phyloP scores from a whole-genome alignment of 2,113 vertebrate species.

The Ageneiosus marmoratus region DNA sequence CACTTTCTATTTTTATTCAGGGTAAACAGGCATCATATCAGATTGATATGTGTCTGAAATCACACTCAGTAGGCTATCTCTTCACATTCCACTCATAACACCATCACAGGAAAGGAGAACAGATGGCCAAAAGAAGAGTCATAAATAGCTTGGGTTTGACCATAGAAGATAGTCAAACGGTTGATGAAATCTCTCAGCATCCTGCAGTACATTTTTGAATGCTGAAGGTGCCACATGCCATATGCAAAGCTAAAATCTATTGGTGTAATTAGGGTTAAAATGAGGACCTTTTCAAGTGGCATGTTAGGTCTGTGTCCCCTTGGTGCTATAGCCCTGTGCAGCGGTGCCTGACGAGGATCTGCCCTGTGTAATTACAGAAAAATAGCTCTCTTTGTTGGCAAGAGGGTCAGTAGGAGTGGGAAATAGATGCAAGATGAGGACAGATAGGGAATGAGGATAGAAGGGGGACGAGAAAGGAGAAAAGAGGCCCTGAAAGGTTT shows the following conservation, averaged over 20 bases:
- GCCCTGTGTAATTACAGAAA: constrained; percentile 51
- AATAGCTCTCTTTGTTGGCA: constrained; percentile 52
- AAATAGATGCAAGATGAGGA: constrained; percentile 35
- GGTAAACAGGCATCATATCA: constrained; percentile 9
- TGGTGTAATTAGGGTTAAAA: constrained; percentile 23
- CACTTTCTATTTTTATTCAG: constrained; percentile 39
- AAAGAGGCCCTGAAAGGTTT: constrained; percentile 15
- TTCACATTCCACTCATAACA: constrained; percentile 10
- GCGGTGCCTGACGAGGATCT: constrained; percentile 43
- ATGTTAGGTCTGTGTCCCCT: constrained; percentile 10
- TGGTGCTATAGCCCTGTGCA: constrained; percentile 32
- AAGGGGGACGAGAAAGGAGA: constrained; percentile 13
- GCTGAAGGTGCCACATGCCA: background rate
- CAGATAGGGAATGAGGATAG: background rate
- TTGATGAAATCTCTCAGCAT: background rate
- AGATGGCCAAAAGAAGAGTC: background rate
- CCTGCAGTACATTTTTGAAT: background rate
- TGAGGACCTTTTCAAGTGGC: constrained; percentile 26
- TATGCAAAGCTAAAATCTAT: background rate
- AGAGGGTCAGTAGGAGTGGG: constrained; percentile 22
- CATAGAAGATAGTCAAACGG: background rate
- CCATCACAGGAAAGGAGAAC: background rate
- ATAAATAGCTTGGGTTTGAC: background rate
- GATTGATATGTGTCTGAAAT: constrained; percentile 25
- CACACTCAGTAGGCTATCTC: constrained; percentile 7